Evolutionary conservation across 1,140 invertebrate genomes (phyloP).

Genomic region (Ctenoplectra terminalis): DNA sequence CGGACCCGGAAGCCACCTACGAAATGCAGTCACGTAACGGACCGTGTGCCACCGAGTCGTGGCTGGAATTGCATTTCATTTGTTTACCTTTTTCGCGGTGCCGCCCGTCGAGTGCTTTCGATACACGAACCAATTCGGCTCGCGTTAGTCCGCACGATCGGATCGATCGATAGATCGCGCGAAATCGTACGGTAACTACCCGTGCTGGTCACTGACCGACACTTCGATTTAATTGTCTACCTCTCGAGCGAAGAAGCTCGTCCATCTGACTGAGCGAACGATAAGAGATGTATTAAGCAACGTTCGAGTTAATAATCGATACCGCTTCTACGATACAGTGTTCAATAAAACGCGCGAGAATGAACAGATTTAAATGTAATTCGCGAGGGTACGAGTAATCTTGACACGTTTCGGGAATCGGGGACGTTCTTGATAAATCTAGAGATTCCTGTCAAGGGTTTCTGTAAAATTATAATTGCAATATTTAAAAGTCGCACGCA

Average conservation of each 20-base stretch:
- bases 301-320: slow-evolving; percentile 13
- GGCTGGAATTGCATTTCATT: slow-evolving; percentile 50
- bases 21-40: slow-evolving; percentile 50
- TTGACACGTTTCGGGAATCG: too few relatives aligned
- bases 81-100: slow-evolving; percentile 49
- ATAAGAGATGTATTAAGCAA: not conserved
- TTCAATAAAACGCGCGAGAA: not conserved
- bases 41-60: slow-evolving; percentile 5
- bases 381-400: too few relatives aligned
- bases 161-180: not conserved
- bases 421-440: too few relatives aligned
- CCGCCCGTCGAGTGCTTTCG: not conserved
- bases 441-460: too few relatives aligned
- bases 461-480: too few relatives aligned
- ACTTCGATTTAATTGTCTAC: slow-evolving; percentile 26
- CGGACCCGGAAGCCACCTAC: not conserved
- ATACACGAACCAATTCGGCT: not conserved
- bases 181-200: slow-evolving; percentile 3
- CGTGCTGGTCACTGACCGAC: not conserved
- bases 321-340: not conserved
- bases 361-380: too few relatives aligned
- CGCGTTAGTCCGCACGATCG: not conserved
- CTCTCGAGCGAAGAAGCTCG: not conserved
- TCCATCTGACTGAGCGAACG: too few relatives aligned
- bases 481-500: too few relatives aligned